A percentile compares a stretch with the other conserved stretches of the same genome.
phyloP scores from a whole-genome alignment of 1,140 invertebrate species.

The Dreissena polymorpha region DNA sequence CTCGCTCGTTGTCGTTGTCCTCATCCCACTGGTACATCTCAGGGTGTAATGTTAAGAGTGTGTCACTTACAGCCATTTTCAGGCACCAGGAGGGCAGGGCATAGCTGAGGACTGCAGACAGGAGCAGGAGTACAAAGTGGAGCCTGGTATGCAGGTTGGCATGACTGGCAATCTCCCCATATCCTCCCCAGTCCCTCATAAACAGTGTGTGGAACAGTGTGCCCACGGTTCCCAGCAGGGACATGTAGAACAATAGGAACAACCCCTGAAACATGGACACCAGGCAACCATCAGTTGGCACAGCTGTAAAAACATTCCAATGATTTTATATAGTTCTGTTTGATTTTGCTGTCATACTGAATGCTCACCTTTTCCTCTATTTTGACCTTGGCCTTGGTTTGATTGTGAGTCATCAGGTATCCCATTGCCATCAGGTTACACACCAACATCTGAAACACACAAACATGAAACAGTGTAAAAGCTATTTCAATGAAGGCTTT shows the following conservation, averaged over 20 bases:
- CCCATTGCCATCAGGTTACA: not conserved
- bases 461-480: too few relatives aligned
- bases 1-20: too few relatives aligned
- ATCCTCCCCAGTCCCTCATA: slow-evolving; percentile 41
- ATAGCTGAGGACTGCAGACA: not conserved
- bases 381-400: not conserved
- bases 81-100: slow-evolving; percentile 33
- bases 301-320: not conserved
- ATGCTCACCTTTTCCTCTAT: slow-evolving; percentile 27
- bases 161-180: slow-evolving; percentile 11
- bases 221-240: not conserved
- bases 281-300: not conserved
- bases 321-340: too few relatives aligned
- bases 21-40: too few relatives aligned
- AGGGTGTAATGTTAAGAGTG: too few relatives aligned
- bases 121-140: slow-evolving; percentile 24
- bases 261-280: slow-evolving; percentile 12
- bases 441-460: slow-evolving; percentile 10
- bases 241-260: not conserved
- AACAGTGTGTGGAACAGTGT: slow-evolving; percentile 10
- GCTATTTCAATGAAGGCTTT: too few relatives aligned
- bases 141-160: slow-evolving; percentile 45
- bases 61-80: slow-evolving; percentile 1
- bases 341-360: too few relatives aligned
- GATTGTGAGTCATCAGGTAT: slow-evolving; percentile 7